Evolutionary conservation across 2,888 invertebrate genomes (phyloP), one percentile per base, ranked within the genome.

Genomic region (Drosophila anomalipes): DNA sequence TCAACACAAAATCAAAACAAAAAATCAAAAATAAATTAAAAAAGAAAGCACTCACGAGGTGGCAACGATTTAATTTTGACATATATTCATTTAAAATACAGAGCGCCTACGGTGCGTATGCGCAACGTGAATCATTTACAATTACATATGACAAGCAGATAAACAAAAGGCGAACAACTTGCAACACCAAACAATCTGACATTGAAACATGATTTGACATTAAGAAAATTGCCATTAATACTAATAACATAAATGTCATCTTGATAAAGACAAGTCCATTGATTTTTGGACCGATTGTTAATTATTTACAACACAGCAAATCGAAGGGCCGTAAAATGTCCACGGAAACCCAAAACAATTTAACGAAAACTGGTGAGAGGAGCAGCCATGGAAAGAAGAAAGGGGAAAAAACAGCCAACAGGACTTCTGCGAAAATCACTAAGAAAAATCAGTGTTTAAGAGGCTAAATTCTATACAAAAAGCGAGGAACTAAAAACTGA

Each of bases 41-140:
- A 9, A 47, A 22, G n/a, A 22, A 47, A 16, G 26, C 1, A 35
- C 33, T 12, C 4, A 16, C 32, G 30, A 44, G 33, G 4, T 60
- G 49, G 30, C 41, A 75, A 53, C 32, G 71, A 56, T 70, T 59
- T 67, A 54, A 78, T 78, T 65, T 52, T 16, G n/a, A 30, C 28
- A 39, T 47, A 56, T 52, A 77, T 61, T 67, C 53, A 64, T 64
- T 58, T 61, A 39, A 54, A 60, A 63, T 44, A 32, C 12, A n/a
- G 1, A 2, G 37, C 33, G 37, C 59, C 33, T n/a, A 51, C 60
- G 52, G 16, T 22, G 22, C 22, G 22, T 22, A 22, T 22, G 22
- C 22, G 22, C 22, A 22, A 22, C 22, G 22, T 22, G 22, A 22
- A 22, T 22, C 22, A 22, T 22, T 74, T 53, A 22, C 77, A 61